phyloP scores from a whole-genome alignment of 2,888 invertebrate genomes.

The Tiphia femorata region DNA sequence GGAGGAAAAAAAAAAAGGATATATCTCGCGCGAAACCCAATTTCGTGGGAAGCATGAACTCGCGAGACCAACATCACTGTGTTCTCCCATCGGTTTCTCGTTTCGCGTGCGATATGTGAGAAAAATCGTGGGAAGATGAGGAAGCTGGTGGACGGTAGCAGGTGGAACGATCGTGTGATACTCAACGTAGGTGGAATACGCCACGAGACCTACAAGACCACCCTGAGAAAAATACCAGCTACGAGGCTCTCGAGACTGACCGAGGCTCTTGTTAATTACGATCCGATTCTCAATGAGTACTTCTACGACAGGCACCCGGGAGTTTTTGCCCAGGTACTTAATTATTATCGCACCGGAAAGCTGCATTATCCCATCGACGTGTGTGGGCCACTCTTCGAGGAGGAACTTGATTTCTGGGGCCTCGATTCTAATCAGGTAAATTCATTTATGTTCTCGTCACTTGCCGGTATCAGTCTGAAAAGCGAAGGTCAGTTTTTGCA shows the following conservation, averaged over 20 bases:
- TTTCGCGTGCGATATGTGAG: no score
- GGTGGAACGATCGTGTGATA: constrained; percentile 73
- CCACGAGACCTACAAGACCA: constrained; percentile 96
- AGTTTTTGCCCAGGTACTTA: constrained; percentile 95
- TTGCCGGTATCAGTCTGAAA: no score
- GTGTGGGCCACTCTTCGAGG: constrained; percentile 98
- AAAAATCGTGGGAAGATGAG: constrained; percentile 4
- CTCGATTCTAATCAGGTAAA: constrained; percentile 96
- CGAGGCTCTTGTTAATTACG: constrained; percentile 98
- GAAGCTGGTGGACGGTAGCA: constrained; percentile 72
- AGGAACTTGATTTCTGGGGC: constrained; percentile 99
- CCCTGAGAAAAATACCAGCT: constrained; percentile 96
- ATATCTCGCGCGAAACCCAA: no score
- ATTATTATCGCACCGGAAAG: constrained; percentile 98
- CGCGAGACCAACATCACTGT: no score
- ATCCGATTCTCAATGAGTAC: constrained; percentile 98
- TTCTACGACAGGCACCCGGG: constrained; percentile 99
- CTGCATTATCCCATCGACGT: constrained; percentile 99
- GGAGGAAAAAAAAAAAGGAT: no score
- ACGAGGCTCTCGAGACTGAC: constrained; percentile 92
- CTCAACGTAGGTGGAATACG: constrained; percentile 98
- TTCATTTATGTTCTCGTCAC: no score
- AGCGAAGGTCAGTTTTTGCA: no score
- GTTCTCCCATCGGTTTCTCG: no score
- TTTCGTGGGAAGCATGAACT: no score